A percentile compares a stretch with the other conserved stretches of the same genome.
These are phyloP conservation scores for Pipistrellus nathusii DNA, from an alignment of 2,797 vertebrate species.

Conservation along the genomic window DNA sequence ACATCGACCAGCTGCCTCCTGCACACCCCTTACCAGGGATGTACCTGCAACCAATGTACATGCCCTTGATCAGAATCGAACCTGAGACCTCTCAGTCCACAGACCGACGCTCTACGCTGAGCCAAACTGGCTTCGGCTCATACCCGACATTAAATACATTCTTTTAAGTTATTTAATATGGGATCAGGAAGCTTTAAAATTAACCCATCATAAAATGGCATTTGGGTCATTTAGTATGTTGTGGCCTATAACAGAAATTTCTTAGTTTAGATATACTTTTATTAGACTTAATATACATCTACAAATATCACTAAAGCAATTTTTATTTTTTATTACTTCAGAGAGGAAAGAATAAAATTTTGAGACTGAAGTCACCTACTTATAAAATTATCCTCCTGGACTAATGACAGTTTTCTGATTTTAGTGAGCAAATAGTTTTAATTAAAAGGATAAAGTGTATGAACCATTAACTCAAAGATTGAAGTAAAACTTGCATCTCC, in stretches of 20 bases:
- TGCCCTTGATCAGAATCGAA: too few species aligned
- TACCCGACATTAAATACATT: not conserved
- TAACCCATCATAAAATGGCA: not conserved
- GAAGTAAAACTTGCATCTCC: not conserved
- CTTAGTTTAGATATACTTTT: not conserved
- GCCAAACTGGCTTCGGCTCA: too few species aligned
- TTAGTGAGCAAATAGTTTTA: not conserved
- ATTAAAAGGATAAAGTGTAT: constrained; percentile 14
- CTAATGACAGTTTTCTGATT: not conserved
- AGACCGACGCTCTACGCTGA: too few species aligned
- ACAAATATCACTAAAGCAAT: not conserved
- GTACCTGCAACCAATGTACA: too few species aligned
- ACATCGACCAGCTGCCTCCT: too few species aligned
- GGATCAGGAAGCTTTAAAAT: not conserved
- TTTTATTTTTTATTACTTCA: not conserved
- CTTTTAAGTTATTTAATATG: constrained; percentile 1
- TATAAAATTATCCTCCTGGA: not conserved
- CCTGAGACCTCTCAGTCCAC: too few species aligned
- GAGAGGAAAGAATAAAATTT: not conserved
- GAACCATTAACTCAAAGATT: not conserved
- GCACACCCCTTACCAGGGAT: too few species aligned
- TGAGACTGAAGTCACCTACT: not conserved
- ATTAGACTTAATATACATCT: not conserved
- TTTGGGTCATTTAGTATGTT: not conserved
- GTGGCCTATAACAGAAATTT: constrained; percentile 15